Evolutionary conservation across 2,797 vertebrate genomes (phyloP), one percentile per base, ranked within the genome.

Genomic region (Neomorphus geoffroyi): DNA sequence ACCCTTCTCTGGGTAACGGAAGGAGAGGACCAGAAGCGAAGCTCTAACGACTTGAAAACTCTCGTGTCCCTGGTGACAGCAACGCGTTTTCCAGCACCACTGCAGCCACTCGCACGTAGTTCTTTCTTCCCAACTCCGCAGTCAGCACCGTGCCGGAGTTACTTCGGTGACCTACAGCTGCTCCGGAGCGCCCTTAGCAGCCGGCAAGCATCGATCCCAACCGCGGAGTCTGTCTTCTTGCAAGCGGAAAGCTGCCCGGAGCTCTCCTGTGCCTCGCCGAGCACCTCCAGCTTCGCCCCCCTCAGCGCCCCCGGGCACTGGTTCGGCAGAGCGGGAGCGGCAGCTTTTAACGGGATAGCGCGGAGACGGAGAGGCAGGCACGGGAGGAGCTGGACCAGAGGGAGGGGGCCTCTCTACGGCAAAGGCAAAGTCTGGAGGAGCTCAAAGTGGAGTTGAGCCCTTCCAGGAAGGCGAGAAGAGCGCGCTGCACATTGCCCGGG

Each of bases 91-190:
- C 96, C 94, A 96, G 97, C 95, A 89, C 97, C 94, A 96, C 98
- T 97, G 98, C 98, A 97, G 98, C 97, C 98, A 79, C 96, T 93
- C 95, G 97, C 96, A 37, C 37, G 89, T 97, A 98, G 95, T 98
- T 97, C 97, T 97, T 98, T 97, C 97, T 97, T 89, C 94, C 93
- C 97, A 97, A 98, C 98, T 98, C 98, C 97, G 98, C 98, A 98
- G 97, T 97, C 96, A 89, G 96, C 95, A 97, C 97, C 95, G 97
- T 97, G 97, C 97, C 84, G 86, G 96, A 96, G 95, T 97, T 97
- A 97, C 97, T 97, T 94, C 95, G 64, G 94, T 97, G 97, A 98
- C 98, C 98, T 98, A 95, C 94, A 94, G 97, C 94, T 87, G 95
- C 93, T 97, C 97, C 96, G 57, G 94, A 95, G 90, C 91, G 96